Evolutionary conservation across 2,888 invertebrate genomes (phyloP).

Genomic region (Xestia ashworthii): DNA sequence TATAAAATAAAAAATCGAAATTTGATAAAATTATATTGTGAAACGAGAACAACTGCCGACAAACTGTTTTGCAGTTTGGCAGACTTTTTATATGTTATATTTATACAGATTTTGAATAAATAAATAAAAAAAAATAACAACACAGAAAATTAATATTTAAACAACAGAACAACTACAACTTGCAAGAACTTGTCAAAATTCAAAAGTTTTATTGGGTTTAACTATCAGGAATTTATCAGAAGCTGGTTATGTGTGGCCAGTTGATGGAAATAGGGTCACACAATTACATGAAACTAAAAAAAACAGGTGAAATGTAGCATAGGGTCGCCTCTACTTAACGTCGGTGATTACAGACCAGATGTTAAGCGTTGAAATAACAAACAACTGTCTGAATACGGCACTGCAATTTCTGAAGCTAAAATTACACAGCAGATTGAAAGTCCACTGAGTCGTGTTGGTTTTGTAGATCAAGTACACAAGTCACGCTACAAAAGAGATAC

Average conservation of each 20-base stretch:
- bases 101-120: too few species aligned
- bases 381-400: not conserved
- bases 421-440: constrained; percentile 16
- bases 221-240: too few species aligned
- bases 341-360: not conserved
- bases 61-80: too few species aligned
- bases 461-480: constrained; percentile 13
- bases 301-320: not conserved
- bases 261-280: not conserved
- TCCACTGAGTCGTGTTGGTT: constrained; percentile 4
- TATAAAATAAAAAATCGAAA: too few species aligned
- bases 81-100: too few species aligned
- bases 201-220: not conserved
- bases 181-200: too few species aligned
- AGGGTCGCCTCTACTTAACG: not conserved
- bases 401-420: constrained; percentile 12
- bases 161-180: too few species aligned
- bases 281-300: too few species aligned
- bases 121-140: too few species aligned
- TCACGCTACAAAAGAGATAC: not conserved
- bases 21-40: too few species aligned
- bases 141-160: too few species aligned
- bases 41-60: too few species aligned
- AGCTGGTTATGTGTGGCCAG: not conserved
- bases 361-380: not conserved